Evolutionary conservation across 1,140 invertebrate genomes (phyloP), one percentile per base, ranked within the genome.

Genomic region (Gonatopus flavifemur): DNA sequence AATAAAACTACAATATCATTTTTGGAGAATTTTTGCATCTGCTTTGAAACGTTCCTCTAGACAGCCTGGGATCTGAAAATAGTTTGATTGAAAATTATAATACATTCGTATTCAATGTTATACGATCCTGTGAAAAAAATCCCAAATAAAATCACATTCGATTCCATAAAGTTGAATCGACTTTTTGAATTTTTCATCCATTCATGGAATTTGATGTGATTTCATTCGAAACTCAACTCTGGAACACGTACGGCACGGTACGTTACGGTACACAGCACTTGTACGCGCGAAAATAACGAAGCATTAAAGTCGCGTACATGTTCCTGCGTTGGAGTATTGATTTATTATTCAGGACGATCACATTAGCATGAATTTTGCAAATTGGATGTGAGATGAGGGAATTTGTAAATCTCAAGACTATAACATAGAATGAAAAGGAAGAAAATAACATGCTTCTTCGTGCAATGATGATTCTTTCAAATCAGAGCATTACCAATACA

Each of bases 31-130:
- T 45, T 67, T 67, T 20, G 43, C 64, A 66, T 67, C 75, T 56
- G 57, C 62, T 59, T 68, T 65, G 62, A 74, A 78, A 55, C 71
- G 69, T 40, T 77, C 72, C 54, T 78, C 76, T 35, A 78, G 69
- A 62, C 70, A 76, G 53, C 76, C 76, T 10, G 72, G 70, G 16
- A 77, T 72, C 76, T 78, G 74, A 68, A 74, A 78, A 70, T 66
- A 65, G 51, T 73, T 68, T 52, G 47, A 66, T 54, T 9, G 37
- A 24, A 30, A 31, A 57, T 49, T 54, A 37, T 37, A 54, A 16
- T 21, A 36, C 44, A 28, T 20, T 18, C 9, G 35, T 35, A 16
- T 32, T 3, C 12, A 28, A 7, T 30, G 21, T 47, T 12, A 18
- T 19, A 19, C 49, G 13, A 16, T 13, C 4, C 6, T 1, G 4